Evolutionary conservation across 1,140 invertebrate species (phyloP).

Genomic region (Lethrus apterus): DNA sequence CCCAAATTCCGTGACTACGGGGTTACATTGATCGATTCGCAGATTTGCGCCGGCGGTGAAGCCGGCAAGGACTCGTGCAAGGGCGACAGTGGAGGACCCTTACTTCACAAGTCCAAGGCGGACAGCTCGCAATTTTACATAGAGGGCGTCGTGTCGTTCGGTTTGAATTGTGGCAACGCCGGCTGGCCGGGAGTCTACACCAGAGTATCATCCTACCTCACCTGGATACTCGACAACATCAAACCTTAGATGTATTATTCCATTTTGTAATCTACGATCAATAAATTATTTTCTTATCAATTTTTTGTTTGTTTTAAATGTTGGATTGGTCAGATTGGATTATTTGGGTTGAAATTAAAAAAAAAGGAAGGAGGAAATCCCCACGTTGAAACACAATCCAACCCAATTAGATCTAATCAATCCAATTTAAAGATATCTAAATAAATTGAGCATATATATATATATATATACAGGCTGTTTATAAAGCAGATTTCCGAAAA

Average conservation of each 20-base stretch:
- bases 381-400: too few species aligned
- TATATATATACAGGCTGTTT: too few species aligned
- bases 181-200: slow-evolving; percentile 54
- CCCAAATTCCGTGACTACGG: slow-evolving; percentile 40
- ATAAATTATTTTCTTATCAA: too few species aligned
- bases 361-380: too few species aligned
- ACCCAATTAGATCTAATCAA: too few species aligned
- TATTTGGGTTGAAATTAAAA: too few species aligned
- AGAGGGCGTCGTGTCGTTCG: slow-evolving; percentile 52
- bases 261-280: too few species aligned
- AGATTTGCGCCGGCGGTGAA: slow-evolving; percentile 55
- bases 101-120: neutral
- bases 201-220: slow-evolving; percentile 43
- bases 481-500: too few species aligned
- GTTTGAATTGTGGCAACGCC: slow-evolving; percentile 46
- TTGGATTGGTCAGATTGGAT: too few species aligned
- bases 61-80: slow-evolving; percentile 57
- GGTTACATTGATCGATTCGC: slow-evolving; percentile 38
- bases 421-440: too few species aligned
- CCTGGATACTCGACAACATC: slow-evolving; percentile 47
- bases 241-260: slow-evolving; percentile 13
- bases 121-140: slow-evolving; percentile 38
- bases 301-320: too few species aligned
- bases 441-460: too few species aligned
- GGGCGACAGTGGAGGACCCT: slow-evolving; percentile 17